Percentiles rank a stretch among this genome's conserved stretches.
phyloP scores from a whole-genome alignment of 2,113 vertebrate genomes.

The Prietella phreatophila region DNA sequence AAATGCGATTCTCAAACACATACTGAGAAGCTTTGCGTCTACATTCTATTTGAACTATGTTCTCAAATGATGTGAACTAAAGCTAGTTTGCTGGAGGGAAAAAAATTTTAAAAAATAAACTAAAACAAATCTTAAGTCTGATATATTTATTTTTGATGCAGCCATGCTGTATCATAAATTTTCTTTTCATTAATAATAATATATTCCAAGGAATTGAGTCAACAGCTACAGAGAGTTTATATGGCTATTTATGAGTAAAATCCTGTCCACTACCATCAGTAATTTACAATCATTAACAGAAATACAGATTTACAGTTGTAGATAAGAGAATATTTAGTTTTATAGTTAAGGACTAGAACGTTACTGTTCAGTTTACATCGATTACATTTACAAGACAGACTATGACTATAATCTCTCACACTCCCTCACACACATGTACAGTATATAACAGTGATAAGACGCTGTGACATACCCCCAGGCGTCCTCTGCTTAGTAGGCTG shows the following conservation, averaged over 20 bases:
- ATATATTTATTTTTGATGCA: background rate
- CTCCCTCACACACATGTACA: background rate
- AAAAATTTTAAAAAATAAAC: background rate
- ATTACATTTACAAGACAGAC: background rate
- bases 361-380: background rate
- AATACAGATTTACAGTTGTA: background rate
- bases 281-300: too few species aligned
- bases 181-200: background rate
- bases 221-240: background rate
- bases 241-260: background rate
- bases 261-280: background rate
- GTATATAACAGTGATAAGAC: background rate
- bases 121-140: background rate
- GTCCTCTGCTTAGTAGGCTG: constrained; percentile 82
- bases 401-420: background rate
- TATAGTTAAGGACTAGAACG: background rate
- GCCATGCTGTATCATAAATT: background rate
- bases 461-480: constrained; percentile 71
- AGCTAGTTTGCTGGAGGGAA: background rate
- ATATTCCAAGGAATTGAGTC: background rate
- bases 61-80: background rate
- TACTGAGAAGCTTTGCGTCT: background rate
- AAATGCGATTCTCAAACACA: background rate
- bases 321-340: background rate
- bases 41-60: background rate